Base-by-base conservation (phyloP, 2,113 vertebrate genomes). In the Ursus arctos region DNA sequence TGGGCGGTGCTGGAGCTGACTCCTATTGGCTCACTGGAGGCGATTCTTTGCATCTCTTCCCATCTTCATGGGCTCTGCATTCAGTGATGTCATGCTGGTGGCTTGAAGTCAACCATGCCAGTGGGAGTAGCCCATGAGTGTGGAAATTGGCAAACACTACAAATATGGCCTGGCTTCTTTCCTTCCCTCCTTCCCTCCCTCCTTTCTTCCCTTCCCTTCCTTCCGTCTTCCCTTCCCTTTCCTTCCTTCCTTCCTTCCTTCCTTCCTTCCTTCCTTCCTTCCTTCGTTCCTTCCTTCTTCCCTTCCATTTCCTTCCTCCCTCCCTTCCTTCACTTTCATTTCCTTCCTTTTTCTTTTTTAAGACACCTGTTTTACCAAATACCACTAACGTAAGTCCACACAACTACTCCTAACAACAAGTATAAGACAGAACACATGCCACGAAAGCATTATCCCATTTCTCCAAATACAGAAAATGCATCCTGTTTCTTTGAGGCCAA, bases 231-330 rank as follows among this genome's bases (percentile, higher is more conserved):
- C 2, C 4, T 43, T 43, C 11, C 3, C 2, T 10, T 43, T 43
- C 11, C 3, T 57, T 13, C 33, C 1, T 59, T 40, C 33, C 1
- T 59, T 40, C 11, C 1, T 53, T 19, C 5, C 3, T 82, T 8
- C 2, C 4, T 61, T 6, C 12, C 1, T 22, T 13, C 31, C 12
- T 22, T 1, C 21, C 15, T 5, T 19, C 7, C 18, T 4, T 3
- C n/a, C 14, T 4, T 11, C 15, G 1, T 0, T 10, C 26, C 18
- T 0, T 61, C 7, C 2, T 0, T 24, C 21, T 13, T 2, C 26
- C 28, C 28, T 18, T 11, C 6, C 1, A 36, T 36, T 22, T 22
- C 28, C 7, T 7, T 53, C 12, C 22, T 33, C 51, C 9, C 14
- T 3, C 1, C 33, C 53, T 3, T 67, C 65, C 14, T 13, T 1